Conservation (phyloP, 2,797 vertebrate species). For the Hippocampus kuda region DNA sequence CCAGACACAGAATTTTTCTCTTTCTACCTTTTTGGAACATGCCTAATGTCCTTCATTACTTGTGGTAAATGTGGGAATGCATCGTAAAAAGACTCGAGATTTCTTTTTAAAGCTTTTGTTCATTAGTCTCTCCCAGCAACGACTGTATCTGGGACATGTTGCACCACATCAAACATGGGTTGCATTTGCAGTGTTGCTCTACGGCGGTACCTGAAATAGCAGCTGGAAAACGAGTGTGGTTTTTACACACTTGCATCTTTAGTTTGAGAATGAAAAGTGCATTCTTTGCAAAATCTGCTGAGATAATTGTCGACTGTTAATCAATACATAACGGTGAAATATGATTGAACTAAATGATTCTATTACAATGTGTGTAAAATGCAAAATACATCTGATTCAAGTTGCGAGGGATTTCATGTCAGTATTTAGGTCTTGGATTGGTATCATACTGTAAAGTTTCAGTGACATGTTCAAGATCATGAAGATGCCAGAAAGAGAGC, state of each 20-base stretch:
- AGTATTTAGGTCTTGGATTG: too few relatives aligned
- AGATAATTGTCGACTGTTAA: too few relatives aligned
- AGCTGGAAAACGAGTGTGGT: slow-evolving; percentile 16
- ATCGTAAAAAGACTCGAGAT: slow-evolving; percentile 15
- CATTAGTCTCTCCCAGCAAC: slow-evolving; percentile 31
- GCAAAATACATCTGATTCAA: not conserved
- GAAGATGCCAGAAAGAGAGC: too few relatives aligned
- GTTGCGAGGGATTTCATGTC: not conserved
- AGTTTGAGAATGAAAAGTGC: slow-evolving; percentile 30
- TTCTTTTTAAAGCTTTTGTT: slow-evolving; percentile 24
- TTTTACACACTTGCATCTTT: not conserved
- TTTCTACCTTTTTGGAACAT: not conserved
- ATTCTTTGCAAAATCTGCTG: slow-evolving; percentile 2
- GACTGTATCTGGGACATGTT: slow-evolving; percentile 46
- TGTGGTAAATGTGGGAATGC: slow-evolving; percentile 14
- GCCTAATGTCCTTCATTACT: slow-evolving; percentile 3
- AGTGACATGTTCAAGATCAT: too few relatives aligned
- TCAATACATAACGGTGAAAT: not conserved
- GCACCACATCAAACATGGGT: slow-evolving; percentile 45
- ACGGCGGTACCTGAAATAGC: slow-evolving; percentile 59
- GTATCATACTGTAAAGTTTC: too few relatives aligned
- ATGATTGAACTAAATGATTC: not conserved
- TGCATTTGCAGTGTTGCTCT: slow-evolving; percentile 38
- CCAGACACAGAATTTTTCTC: slow-evolving; percentile 11
- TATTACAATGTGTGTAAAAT: not conserved